Evolutionary conservation across 2,797 vertebrate genomes (phyloP), one percentile per base, ranked within the genome.

Genomic region (Sebastiscus tertius): DNA sequence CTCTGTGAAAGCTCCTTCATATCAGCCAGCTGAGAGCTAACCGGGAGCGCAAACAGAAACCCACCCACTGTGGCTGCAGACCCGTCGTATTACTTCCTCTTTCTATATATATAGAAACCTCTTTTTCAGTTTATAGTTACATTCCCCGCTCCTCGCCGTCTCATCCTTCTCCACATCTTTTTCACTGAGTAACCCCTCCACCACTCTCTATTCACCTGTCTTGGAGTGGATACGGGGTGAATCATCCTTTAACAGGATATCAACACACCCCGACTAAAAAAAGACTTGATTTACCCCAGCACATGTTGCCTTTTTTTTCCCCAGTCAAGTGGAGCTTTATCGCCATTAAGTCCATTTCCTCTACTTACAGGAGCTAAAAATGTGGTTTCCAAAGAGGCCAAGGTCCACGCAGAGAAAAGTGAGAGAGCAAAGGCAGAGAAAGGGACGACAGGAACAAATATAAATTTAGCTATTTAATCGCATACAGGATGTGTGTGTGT

Each of bases 1-100:
- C 88, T 89, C 89, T 83, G 88, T 87, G 82, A 86, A 87, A 84
- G 71, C 84, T 85, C 72, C 88, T 83, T 88, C 86, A 84, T 90
- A 88, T 92, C 92, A 90, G 86, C 79, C 83, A 67, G 83, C 85
- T 65, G 87, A 80, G 83, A 89, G 74, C 87, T 76, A 87, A 88
- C 88, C 71, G 49, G 68, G 79, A 85, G 81, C 78, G 26, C 78
- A 89, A 88, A 90, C 86, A 89, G 42, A 83, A 80, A 84, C 75
- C 70, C 81, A 85, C 87, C 80, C 76, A 68, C 77, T 10, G 56
- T 59, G 29, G 10, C 72, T 65, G 52, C 42, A 56, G 55, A 80
- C 73, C 54, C 54, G 1, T 64, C 49, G 24, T 26, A 5, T 72
- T 62, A 54, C 70, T 22, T 42, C 52, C 66, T 72, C 58, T 72